phyloP scores from a whole-genome alignment of 2,113 vertebrate species.

The Atlantisia rogersi region DNA sequence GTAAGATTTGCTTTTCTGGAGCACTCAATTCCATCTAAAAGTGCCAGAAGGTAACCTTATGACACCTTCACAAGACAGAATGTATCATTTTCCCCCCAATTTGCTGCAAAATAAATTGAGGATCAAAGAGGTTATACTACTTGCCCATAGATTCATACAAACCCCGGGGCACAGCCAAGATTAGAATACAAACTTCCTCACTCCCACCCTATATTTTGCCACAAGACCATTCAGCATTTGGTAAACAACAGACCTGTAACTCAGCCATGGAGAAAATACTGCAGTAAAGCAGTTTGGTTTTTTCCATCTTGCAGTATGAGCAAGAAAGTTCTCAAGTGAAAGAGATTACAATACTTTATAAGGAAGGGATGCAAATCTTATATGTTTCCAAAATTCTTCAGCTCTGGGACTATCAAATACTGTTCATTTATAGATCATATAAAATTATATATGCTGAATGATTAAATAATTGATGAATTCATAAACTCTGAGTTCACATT shows the following conservation, averaged over 20 bases:
- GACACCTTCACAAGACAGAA: not conserved
- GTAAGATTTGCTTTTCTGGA: conserved; percentile 33
- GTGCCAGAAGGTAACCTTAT: conserved; percentile 15
- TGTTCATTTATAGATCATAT: not conserved
- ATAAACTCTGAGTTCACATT: not conserved
- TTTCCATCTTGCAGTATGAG: not conserved
- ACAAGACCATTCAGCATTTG: not conserved
- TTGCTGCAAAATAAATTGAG: conserved; percentile 53
- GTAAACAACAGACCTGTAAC: not conserved
- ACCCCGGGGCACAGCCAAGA: not conserved
- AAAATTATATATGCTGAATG: not conserved
- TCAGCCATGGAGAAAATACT: not conserved
- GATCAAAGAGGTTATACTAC: conserved; percentile 31
- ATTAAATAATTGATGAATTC: conserved; percentile 4
- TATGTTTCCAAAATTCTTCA: not conserved
- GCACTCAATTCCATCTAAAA: conserved; percentile 28
- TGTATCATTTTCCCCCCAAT: not conserved
- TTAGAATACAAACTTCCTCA: not conserved
- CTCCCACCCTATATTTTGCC: not conserved
- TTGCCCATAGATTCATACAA: not conserved
- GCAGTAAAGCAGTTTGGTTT: not conserved
- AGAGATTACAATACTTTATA: not conserved
- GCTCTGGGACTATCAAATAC: not conserved
- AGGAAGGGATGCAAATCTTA: not conserved
- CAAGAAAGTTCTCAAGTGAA: not conserved